Evolutionary conservation across 1,140 invertebrate species (phyloP), one percentile per base, ranked within the genome.

Genomic region (Thaumatotibia leucotreta): DNA sequence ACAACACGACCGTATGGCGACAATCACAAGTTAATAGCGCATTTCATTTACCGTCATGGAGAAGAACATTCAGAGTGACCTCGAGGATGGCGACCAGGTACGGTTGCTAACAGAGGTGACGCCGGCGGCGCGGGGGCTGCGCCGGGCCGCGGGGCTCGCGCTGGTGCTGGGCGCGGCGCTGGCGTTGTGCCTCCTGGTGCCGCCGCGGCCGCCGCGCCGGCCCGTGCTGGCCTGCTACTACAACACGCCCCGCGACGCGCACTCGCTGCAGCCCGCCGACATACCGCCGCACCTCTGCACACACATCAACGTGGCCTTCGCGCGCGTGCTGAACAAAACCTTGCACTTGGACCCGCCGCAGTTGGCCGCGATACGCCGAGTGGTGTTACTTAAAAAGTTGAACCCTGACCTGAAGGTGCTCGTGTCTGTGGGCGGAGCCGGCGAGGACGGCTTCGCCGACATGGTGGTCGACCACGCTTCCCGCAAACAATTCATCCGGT

Each of bases 301-400:
- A 9, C 96, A 97, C 89, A 94, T 97, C 61, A 96, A 96, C 83
- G 82, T 96, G 52, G 96, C 94, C 32, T 95, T 96, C 91, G 94
- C 94, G 50, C 80, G 81, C 50, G 91, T 97, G 35, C 79, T 80
- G n/a, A 94, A 97, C 77, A 93, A 92, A 67, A 91, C 90, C 1
- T 86, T 97, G 14, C 70, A 86, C 68, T 74, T 93, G 32, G 83
- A 85, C n/a, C 70, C 84, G 17, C 67, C 70, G 6, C 82, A 92
- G 68, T 78, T 82, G 20, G 65, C 86, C 49, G 74, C 92, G 23
- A 92, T 95, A 58, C 67, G 88, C 52, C 80, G 93, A 69, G 83
- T 95, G 0, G 82, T 92, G 0, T 72, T 85, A 22, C 85, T 97
- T 9, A 96, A 96, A 75, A 88, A 90, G 1, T 77, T 83, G 11